These are phyloP conservation scores for Hapalemur alaotrensis DNA, from an alignment of 2,797 vertebrate species.

Conservation along the genomic window DNA sequence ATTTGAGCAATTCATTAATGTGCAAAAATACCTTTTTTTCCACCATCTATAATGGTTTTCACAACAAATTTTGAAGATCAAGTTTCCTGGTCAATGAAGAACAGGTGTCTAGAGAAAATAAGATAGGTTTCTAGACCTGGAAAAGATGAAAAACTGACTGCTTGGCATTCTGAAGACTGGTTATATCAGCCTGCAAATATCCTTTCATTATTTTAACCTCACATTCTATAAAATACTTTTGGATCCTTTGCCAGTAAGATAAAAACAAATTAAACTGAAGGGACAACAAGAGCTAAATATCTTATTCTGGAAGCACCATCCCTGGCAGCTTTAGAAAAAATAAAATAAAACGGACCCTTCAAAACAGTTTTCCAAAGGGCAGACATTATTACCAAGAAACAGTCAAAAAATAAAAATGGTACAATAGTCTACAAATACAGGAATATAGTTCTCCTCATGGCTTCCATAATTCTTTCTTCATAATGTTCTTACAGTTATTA, in stretches of 20 bases:
- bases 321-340: not conserved
- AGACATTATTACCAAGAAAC: not conserved
- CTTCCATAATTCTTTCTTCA: not conserved
- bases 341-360: not conserved
- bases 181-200: not conserved
- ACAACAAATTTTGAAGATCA: constrained; percentile 38
- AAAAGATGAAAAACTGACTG: not conserved
- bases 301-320: not conserved
- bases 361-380: not conserved
- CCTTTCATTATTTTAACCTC: constrained; percentile 2
- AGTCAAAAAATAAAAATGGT: not conserved
- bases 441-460: not conserved
- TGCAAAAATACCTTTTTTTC: not conserved
- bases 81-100: not conserved
- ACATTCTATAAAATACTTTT: not conserved
- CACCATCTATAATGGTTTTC: not conserved
- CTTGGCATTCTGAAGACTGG: not conserved
- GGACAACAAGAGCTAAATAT: not conserved
- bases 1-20: constrained; percentile 42
- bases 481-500: not conserved
- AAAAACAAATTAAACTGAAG: not conserved
- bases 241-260: constrained; percentile 31
- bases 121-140: not conserved
- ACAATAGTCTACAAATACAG: not conserved
- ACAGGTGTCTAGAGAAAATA: constrained; percentile 22